These are phyloP conservation scores for Beaufortia kweichowensis DNA, from an alignment of 2,113 vertebrate genomes.

Conservation along the genomic window DNA sequence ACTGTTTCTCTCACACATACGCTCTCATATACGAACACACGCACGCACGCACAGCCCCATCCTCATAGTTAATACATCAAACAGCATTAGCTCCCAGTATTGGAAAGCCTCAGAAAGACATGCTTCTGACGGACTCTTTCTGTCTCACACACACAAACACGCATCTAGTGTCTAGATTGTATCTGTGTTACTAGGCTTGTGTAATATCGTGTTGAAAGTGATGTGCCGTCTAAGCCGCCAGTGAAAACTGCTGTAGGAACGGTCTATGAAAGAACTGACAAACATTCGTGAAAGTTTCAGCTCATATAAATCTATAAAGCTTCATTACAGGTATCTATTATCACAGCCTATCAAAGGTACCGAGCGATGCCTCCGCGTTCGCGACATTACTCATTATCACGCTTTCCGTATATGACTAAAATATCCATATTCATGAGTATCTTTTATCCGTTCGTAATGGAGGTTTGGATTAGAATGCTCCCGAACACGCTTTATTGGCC, in stretches of 20 bases:
- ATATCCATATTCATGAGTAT: conserved; percentile 53
- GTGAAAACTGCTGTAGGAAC: conserved; percentile 56
- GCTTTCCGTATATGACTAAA: conserved; percentile 20
- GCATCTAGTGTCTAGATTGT: conserved; percentile 70
- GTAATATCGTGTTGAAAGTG: conserved; percentile 70
- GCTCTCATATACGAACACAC: conserved; percentile 24
- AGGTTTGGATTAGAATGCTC: conserved; percentile 46
- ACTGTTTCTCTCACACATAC: conserved; percentile 32
- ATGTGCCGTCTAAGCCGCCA: conserved; percentile 67
- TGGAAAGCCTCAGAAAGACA: conserved; percentile 75
- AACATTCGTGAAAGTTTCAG: conserved; percentile 22
- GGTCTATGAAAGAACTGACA: conserved; percentile 54
- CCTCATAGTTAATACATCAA: conserved; percentile 81
- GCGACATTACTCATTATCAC: background rate
- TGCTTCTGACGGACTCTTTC: conserved; percentile 71
- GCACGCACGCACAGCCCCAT: conserved; percentile 59
- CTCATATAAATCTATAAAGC: background rate
- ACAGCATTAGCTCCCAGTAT: conserved; percentile 75
- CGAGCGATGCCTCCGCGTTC: conserved; percentile 13
- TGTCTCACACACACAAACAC: conserved; percentile 61
- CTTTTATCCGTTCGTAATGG: conserved; percentile 37
- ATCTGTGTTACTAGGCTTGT: conserved; percentile 68
- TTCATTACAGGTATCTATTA: background rate
- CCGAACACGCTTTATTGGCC: conserved; percentile 50
- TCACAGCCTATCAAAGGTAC: background rate